These are phyloP conservation scores for Mesoligia furuncula DNA, from an alignment of 2,888 invertebrate species.

Conservation along the genomic window DNA sequence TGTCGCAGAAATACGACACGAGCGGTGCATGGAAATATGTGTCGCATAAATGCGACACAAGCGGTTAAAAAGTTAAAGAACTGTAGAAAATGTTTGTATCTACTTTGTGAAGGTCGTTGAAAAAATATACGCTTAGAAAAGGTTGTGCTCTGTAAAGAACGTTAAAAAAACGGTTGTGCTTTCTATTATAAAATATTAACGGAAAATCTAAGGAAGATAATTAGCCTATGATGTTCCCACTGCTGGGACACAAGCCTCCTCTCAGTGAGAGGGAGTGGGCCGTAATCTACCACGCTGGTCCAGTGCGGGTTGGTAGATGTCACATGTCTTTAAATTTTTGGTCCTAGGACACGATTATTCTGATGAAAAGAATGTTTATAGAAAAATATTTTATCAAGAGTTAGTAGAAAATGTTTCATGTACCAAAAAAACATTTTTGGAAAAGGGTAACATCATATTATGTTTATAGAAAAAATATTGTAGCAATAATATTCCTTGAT, in stretches of 20 bases:
- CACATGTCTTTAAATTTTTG: not conserved
- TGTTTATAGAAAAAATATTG: not conserved
- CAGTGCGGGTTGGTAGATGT: not conserved
- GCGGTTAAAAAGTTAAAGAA: too few relatives aligned
- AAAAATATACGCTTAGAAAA: not conserved
- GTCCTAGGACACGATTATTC: not conserved
- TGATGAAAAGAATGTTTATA: not conserved
- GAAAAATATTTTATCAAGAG: not conserved
- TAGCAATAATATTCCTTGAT: not conserved
- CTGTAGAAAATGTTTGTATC: not conserved
- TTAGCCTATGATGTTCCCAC: not conserved
- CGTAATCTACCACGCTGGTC: not conserved
- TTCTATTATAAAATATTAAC: not conserved
- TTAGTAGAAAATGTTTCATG: not conserved
- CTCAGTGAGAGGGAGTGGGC: not conserved
- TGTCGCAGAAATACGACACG: too few relatives aligned
- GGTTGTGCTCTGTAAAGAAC: not conserved
- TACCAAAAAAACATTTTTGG: not conserved
- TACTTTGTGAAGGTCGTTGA: not conserved
- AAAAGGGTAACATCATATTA: not conserved
- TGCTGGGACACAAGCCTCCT: not conserved
- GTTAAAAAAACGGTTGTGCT: slow-evolving; percentile 1
- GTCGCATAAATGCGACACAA: too few relatives aligned
- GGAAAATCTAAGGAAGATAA: not conserved
- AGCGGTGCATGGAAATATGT: too few relatives aligned